A percentile compares a stretch with the other conserved stretches of the same genome.
phyloP scores from a whole-genome alignment of 1,140 invertebrate species.

The Nixonia krombeini region DNA sequence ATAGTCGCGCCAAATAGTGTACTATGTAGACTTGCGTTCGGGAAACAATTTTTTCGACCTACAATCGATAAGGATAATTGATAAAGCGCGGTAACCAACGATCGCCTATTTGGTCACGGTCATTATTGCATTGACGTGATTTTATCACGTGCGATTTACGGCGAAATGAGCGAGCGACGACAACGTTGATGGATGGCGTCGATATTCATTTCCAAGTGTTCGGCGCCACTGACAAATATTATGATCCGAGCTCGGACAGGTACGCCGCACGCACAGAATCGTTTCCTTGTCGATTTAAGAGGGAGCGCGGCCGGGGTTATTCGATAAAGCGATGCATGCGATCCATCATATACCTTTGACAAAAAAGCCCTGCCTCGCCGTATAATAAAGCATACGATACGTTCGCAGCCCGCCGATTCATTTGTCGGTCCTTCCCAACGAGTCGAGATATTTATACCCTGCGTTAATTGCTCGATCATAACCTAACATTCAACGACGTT shows the following conservation, averaged over 20 bases:
- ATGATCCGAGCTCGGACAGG: conserved; percentile 40
- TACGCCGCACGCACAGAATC: conserved; percentile 24
- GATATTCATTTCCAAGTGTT: conserved; percentile 38
- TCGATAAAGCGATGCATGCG: conserved; percentile 58
- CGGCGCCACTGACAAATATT: conserved; percentile 57
- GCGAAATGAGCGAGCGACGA: conserved; percentile 36
- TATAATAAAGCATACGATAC: conserved; percentile 23
- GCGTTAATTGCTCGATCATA: no score
- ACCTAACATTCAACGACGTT: no score
- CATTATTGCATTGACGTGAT: no score
- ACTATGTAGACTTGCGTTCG: neutral
- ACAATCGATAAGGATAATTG: no score
- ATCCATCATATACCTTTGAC: conserved; percentile 57
- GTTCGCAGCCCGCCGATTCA: no score
- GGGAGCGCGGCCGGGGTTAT: conserved; percentile 52
- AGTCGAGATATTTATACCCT: no score
- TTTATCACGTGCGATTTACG: conserved; percentile 12
- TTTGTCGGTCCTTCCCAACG: no score
- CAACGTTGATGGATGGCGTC: conserved; percentile 44
- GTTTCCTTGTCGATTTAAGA: conserved; percentile 54
- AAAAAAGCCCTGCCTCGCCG: conserved; percentile 35
- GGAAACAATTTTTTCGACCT: neutral
- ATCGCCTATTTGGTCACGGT: no score
- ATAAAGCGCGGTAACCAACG: no score
- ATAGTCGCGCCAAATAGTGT: neutral